phyloP scores from a whole-genome alignment of 2,797 vertebrate species.

The Lagothrix lagotricha region DNA sequence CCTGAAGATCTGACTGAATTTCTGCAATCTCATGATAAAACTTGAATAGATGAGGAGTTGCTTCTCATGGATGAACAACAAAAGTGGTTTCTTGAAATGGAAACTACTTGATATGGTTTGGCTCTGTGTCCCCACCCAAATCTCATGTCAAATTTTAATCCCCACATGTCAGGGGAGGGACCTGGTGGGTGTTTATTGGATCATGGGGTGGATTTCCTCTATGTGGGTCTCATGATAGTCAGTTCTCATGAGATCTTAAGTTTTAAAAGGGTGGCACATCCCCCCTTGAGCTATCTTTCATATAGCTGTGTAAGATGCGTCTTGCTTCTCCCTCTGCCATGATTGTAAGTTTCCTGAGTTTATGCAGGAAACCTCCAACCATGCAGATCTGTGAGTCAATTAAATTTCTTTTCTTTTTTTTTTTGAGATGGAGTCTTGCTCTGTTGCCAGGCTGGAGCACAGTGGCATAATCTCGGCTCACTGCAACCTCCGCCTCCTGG shows the following conservation, averaged over 20 bases:
- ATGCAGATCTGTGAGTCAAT: neutral
- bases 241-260: neutral
- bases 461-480: no score
- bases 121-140: neutral
- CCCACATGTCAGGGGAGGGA: neutral
- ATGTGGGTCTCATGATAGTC: neutral
- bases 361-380: no score
- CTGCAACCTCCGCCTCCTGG: no score
- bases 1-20: neutral
- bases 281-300: neutral
- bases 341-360: neutral
- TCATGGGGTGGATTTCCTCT: neutral
- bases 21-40: neutral
- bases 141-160: neutral
- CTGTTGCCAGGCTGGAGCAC: no score
- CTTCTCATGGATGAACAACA: neutral
- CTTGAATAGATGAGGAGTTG: neutral
- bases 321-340: neutral
- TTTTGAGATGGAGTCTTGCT: no score
- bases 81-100: neutral
- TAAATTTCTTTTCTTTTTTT: neutral
- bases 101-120: neutral
- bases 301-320: neutral
- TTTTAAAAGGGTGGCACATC: neutral
- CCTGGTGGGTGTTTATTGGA: neutral